phyloP scores from a whole-genome alignment of 30 jellyfish, hydroid and myxozoan genomes.

The Turritopsis rubra region DNA sequence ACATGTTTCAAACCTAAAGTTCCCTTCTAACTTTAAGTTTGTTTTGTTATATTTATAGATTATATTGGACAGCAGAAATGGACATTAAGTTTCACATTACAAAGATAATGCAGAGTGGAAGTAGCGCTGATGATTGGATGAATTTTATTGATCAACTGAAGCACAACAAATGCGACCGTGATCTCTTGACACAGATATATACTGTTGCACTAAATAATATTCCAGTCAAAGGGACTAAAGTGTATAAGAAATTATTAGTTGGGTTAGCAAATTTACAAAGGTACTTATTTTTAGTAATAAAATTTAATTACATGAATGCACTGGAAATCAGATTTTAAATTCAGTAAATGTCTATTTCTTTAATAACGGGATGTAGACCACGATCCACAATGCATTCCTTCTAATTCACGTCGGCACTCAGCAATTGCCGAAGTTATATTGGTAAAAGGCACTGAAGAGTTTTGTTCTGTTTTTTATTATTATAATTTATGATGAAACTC shows the following conservation, averaged over 20 bases:
- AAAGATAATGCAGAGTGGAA: constrained; percentile 27
- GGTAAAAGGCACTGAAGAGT: no score
- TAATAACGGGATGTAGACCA: no score
- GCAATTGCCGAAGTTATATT: no score
- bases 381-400: no score
- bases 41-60: not conserved
- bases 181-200: constrained; percentile 11
- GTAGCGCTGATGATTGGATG: constrained; percentile 24
- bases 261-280: constrained; percentile 35
- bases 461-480: no score
- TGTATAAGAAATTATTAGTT: constrained; percentile 9
- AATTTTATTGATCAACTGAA: constrained; percentile 30
- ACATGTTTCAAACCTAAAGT: no score
- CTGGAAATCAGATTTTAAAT: no score
- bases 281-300: not conserved
- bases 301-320: not conserved
- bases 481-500: no score
- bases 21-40: not conserved
- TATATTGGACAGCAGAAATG: not conserved
- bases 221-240: not conserved
- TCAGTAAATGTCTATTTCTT: no score
- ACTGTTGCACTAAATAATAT: constrained; percentile 24
- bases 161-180: constrained; percentile 29
- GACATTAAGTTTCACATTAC: constrained; percentile 28
- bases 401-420: no score